Evolutionary conservation across 2,888 invertebrate genomes (phyloP), one percentile per base, ranked within the genome.

Genomic region (Calameuta pallipes): DNA sequence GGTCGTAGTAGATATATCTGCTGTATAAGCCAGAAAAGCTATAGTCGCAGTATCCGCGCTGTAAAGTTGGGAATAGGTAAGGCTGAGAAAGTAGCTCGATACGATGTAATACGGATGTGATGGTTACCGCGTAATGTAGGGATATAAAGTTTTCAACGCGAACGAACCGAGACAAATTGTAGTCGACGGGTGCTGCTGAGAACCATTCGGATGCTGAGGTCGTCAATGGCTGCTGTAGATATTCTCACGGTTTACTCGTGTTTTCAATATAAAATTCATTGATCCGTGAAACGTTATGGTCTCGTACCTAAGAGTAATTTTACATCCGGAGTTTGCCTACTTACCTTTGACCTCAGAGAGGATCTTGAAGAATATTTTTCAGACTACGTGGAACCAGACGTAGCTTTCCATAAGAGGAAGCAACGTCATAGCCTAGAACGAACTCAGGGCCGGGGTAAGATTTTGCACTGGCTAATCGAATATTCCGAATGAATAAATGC

Each of bases 211-310:
- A 76, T 34, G 68, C 70, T 71, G 73, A 76, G 73, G 73, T 69
- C 33, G 9, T 74, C 75, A 76, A 78, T 56, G 81, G 80, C 85
- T 34, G 75, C 82, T 85, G 84, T 82, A 82, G 82, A 79, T 80
- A 81, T 84, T 87, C 85, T 83, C 87, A 87, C 85, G 85, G 87
- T 86, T 84, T 82, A 82, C 87, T 78, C 82, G 81, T 84, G 80
- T 83, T 77, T 79, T 76, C 82, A 82, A 83, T 82, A 83, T 88
- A 85, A 87, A 87, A 83, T 84, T 88, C 86, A 85, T 86, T 86
- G 87, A 82, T 73, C 85, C 85, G 84, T 86, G 84, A 85, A 87
- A 83, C 78, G 79, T 30, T 11, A 33, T 12, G 34, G 13, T 71
- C 33, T 71, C 3, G 9, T 56, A 23, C 9, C 56, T 23, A 23